phyloP scores from a whole-genome alignment of 1,140 invertebrate genomes.

The Cotesia chilonis region DNA sequence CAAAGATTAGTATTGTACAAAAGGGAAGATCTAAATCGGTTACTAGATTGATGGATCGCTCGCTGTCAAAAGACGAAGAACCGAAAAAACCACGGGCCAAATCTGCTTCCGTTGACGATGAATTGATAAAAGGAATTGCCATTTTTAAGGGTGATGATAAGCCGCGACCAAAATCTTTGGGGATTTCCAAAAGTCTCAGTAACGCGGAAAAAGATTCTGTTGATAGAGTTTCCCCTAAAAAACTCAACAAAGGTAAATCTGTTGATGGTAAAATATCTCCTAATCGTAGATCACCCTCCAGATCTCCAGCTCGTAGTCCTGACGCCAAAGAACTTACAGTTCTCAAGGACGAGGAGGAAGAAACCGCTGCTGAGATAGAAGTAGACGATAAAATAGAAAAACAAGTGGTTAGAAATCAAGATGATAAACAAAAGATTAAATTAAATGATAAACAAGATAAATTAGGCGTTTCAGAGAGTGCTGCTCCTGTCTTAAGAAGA shows the following conservation, averaged over 20 bases:
- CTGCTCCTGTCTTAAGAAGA: constrained; percentile 68
- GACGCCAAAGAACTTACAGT: constrained; percentile 2
- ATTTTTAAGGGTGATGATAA: constrained; percentile 54
- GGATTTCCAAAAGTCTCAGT: constrained; percentile 62
- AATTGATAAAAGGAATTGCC: constrained; percentile 53
- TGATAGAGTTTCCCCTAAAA: constrained; percentile 61
- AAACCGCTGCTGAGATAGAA: neutral
- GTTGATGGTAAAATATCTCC: constrained; percentile 40
- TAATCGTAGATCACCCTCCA: constrained; percentile 8
- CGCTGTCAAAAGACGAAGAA: constrained; percentile 57
- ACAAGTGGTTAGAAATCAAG: constrained; percentile 13
- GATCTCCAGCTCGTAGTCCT: constrained; percentile 32
- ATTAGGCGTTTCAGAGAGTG: neutral
- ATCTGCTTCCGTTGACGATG: constrained; percentile 62
- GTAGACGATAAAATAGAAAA: neutral
- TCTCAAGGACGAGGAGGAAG: constrained; percentile 26
- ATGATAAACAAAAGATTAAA: constrained; percentile 31
- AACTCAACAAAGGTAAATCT: constrained; percentile 44
- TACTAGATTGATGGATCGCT: constrained; percentile 54
- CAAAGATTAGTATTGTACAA: constrained; percentile 62
- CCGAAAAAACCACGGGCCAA: constrained; percentile 51
- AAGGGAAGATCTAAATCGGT: constrained; percentile 64
- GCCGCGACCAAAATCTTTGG: constrained; percentile 58
- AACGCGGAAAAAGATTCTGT: constrained; percentile 59
- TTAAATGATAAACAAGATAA: constrained; percentile 17